These are phyloP conservation scores for Chaetura pelagica DNA, from an alignment of 2,113 vertebrate species.

Conservation along the genomic window DNA sequence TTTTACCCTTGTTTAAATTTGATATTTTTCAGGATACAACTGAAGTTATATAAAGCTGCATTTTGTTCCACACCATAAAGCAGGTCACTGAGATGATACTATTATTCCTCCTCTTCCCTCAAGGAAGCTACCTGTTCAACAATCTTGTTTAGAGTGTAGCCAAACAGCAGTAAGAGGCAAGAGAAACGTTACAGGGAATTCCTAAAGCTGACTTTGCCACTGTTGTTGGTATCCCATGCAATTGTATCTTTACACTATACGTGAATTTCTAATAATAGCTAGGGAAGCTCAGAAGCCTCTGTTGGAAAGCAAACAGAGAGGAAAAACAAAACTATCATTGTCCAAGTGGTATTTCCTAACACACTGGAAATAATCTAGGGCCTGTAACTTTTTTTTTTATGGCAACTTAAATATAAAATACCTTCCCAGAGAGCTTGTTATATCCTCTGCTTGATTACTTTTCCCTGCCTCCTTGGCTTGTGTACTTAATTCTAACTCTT, in stretches of 20 bases:
- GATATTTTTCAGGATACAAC: neutral
- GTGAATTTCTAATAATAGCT: conserved; percentile 8
- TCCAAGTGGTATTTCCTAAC: conserved; percentile 19
- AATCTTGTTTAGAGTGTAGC: neutral
- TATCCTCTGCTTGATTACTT: neutral
- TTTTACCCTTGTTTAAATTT: neutral
- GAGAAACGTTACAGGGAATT: neutral
- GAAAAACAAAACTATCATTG: neutral
- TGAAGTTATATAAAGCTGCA: neutral
- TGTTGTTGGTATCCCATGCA: neutral
- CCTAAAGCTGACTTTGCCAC: neutral
- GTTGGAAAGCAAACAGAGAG: conserved; percentile 13
- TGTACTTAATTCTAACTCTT: neutral
- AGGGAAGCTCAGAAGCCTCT: conserved; percentile 19
- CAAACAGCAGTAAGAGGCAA: neutral
- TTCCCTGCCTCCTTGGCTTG: neutral
- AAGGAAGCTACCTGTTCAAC: neutral
- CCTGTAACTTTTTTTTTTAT: neutral
- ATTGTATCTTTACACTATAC: neutral
- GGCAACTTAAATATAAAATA: neutral
- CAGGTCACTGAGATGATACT: fast-evolving
- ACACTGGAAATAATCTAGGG: neutral
- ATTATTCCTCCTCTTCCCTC: neutral
- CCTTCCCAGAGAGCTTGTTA: neutral
- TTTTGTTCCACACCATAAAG: neutral